A percentile compares a stretch with the other conserved stretches of the same genome.
These are phyloP conservation scores for Heliconius hewitsoni DNA, from an alignment of 1,140 invertebrate genomes.

Conservation along the genomic window DNA sequence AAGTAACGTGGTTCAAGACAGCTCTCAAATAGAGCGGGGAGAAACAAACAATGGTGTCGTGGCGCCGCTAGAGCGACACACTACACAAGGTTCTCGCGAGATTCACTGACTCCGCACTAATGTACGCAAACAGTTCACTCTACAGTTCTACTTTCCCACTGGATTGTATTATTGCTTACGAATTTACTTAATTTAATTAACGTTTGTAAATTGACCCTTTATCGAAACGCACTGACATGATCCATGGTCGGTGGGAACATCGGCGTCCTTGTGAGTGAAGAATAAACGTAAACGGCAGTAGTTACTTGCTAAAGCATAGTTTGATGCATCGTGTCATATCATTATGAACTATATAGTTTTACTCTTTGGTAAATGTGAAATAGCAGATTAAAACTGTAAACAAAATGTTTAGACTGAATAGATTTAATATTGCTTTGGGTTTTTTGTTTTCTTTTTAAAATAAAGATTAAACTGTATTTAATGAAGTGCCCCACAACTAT, in stretches of 20 bases:
- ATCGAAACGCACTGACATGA: not conserved
- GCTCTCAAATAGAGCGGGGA: not conserved
- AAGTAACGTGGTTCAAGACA: not conserved
- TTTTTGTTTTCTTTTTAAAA: too few relatives aligned
- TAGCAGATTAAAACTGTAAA: too few relatives aligned
- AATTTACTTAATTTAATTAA: slow-evolving; percentile 11
- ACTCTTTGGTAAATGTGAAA: too few relatives aligned
- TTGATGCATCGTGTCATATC: too few relatives aligned
- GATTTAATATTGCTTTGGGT: too few relatives aligned
- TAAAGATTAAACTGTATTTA: too few relatives aligned
- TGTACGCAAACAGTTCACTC: slow-evolving; percentile 12
- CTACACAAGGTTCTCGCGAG: slow-evolving; percentile 19
- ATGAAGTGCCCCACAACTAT: too few relatives aligned
- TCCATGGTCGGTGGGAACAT: not conserved
- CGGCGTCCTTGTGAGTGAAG: not conserved
- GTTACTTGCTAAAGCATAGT: too few relatives aligned
- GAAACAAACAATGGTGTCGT: not conserved
- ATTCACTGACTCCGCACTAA: slow-evolving; percentile 22
- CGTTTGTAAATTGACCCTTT: slow-evolving; percentile 4
- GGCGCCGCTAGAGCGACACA: too few relatives aligned
- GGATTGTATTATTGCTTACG: not conserved
- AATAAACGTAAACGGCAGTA: not conserved
- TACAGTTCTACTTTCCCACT: not conserved
- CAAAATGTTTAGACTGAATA: too few relatives aligned
- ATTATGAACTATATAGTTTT: too few relatives aligned